phyloP scores from a whole-genome alignment of 2,113 vertebrate genomes.

The Maccullochella peelii region DNA sequence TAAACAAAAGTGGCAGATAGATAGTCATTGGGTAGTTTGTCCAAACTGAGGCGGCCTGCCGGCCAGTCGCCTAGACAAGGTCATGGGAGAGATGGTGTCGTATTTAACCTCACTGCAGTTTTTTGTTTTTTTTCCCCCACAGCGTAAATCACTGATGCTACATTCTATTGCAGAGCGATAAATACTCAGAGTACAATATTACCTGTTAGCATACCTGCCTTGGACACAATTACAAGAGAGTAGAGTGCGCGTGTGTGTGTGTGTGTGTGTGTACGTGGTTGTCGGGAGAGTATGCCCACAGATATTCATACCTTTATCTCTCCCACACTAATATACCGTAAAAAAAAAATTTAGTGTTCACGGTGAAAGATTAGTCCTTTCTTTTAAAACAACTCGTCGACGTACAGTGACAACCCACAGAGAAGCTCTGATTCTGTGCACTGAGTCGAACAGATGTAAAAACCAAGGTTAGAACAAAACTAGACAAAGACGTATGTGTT shows the following conservation, averaged over 20 bases:
- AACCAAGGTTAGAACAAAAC: slow-evolving; percentile 47
- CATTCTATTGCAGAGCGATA: slow-evolving; percentile 80
- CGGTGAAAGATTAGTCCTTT: slow-evolving; percentile 36
- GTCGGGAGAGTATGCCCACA: slow-evolving; percentile 40
- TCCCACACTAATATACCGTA: slow-evolving; percentile 27
- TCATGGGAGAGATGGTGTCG: slow-evolving; percentile 58
- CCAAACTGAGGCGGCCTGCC: slow-evolving; percentile 48
- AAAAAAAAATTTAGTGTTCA: slow-evolving; percentile 18
- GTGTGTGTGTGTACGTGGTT: slow-evolving; percentile 20
- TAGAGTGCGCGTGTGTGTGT: slow-evolving; percentile 24
- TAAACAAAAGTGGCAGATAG: slow-evolving; percentile 88
- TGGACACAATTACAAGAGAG: slow-evolving; percentile 57
- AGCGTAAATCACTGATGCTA: slow-evolving; percentile 80
- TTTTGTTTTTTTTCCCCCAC: slow-evolving; percentile 50
- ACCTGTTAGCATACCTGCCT: slow-evolving; percentile 58
- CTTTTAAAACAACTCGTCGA: slow-evolving; percentile 33
- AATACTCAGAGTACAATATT: slow-evolving; percentile 68
- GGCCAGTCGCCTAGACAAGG: slow-evolving; percentile 36
- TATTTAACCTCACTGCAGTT: slow-evolving; percentile 73
- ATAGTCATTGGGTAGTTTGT: slow-evolving; percentile 78
- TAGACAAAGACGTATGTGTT: slow-evolving; percentile 27
- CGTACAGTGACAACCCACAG: slow-evolving; percentile 45
- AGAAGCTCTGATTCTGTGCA: slow-evolving; percentile 40
- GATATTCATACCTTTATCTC: slow-evolving; percentile 46
- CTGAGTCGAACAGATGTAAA: slow-evolving; percentile 31